Evolutionary conservation across 2,797 vertebrate species (phyloP), one percentile per base, ranked within the genome.

Genomic region (Myiothlypis chrysogaster): DNA sequence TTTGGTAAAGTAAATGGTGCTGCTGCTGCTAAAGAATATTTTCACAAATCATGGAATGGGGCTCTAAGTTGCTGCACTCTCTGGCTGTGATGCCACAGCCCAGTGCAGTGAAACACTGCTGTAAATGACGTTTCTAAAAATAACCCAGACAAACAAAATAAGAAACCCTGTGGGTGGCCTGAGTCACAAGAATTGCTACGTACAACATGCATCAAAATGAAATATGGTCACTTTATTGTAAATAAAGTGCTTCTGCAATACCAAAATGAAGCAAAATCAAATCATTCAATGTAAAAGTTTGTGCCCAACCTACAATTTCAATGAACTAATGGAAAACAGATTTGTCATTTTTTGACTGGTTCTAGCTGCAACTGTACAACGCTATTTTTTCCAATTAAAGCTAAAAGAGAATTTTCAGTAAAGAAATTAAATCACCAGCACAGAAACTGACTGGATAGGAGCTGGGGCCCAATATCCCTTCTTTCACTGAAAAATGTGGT

Each of bases 21-120:
- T 97, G 41, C 23, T 97, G 41, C 43, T 98, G 98, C 78, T 96
- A 97, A 75, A 98, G 95, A 65, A 98, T 94, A 12, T 98, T 98
- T 93, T 98, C 98, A 9, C 98, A 98, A 93, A 98, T 98, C 96
- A 96, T 97, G 5, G 98, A 98, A 78, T 98, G 98, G 59, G 95
- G 96, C 95, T 98, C 95, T 53, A 98, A 98, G 96, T 89, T 97
- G 89, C 97, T 98, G 56, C 56, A 60, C 87, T 98, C 98, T 87
- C 97, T 97, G 61, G 96, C 97, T 95, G 95, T 97, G 92, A 98
- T 87, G 9, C 98, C 98, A 53, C 97, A 98, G 35, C 97, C 95
- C 64, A 98, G 94, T 32, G 96, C 78, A 35, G 95, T 89, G 59
- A 98, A 95, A 91, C 98, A 98, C 30, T 88, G 78, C 82, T 98